A percentile compares a stretch with the other conserved stretches of the same genome.
These are phyloP conservation scores for Lacerta viridis DNA, from an alignment of 2,797 vertebrate species.

Conservation along the genomic window DNA sequence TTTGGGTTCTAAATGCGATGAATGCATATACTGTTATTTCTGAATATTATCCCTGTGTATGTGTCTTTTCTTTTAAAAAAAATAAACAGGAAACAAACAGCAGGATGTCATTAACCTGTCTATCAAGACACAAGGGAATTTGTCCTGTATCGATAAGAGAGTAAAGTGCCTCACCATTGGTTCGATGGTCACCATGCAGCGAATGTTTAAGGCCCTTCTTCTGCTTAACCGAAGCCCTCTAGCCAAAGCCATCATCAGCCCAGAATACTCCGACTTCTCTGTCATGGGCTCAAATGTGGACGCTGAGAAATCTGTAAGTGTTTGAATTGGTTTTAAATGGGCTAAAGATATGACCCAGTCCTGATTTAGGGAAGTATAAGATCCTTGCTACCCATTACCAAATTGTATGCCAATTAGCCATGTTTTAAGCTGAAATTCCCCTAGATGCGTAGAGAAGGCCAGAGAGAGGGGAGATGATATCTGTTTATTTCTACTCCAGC, in stretches of 20 bases:
- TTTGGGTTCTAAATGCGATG: neutral
- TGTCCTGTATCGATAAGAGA: conserved; percentile 76
- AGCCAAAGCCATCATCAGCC: conserved; percentile 76
- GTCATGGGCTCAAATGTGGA: conserved; percentile 66
- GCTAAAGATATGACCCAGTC: neutral
- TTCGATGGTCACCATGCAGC: conserved; percentile 83
- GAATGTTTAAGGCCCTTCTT: conserved; percentile 82
- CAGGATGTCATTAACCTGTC: conserved; percentile 76
- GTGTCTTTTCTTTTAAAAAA: neutral
- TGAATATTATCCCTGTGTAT: neutral
- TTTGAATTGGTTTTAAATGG: neutral
- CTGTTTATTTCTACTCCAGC: neutral
- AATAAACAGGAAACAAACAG: conserved; percentile 74
- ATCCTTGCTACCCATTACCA: too few relatives aligned
- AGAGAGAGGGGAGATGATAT: neutral
- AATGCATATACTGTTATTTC: neutral
- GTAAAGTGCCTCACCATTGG: conserved; percentile 83
- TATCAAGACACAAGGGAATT: conserved; percentile 83
- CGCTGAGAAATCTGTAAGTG: conserved; percentile 76
- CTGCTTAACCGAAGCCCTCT: conserved; percentile 80
- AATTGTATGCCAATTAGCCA: neutral
- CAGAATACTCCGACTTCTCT: conserved; percentile 77
- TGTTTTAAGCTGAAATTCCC: neutral
- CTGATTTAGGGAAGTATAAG: neutral
- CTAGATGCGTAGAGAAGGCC: too few relatives aligned